Conservation (phyloP, 2,797 vertebrate genomes). For the Aselliscus stoliczkanus region DNA sequence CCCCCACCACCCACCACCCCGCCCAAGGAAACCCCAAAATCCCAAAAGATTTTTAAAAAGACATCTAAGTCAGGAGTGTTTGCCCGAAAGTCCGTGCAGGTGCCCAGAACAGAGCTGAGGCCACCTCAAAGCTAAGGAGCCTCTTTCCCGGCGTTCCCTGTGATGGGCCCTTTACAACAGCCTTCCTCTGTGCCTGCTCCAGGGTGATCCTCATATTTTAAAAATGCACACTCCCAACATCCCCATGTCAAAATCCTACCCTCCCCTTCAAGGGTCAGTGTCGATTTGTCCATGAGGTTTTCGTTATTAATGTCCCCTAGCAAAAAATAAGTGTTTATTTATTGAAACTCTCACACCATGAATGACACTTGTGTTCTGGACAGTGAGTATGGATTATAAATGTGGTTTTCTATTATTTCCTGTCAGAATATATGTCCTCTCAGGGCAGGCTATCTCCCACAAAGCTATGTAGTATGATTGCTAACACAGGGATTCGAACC, state of each 20-base stretch:
- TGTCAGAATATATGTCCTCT: background rate
- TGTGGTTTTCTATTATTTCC: background rate
- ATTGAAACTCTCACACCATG: background rate
- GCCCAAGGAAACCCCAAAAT: background rate
- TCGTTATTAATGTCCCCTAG: background rate
- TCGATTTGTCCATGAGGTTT: background rate
- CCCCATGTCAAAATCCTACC: background rate
- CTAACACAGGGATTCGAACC: background rate
- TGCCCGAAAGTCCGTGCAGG: background rate
- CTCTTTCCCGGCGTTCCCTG: background rate
- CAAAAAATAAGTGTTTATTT: background rate
- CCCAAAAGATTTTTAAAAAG: background rate
- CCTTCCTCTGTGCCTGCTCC: background rate
- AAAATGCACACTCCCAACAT: background rate
- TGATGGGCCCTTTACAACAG: background rate
- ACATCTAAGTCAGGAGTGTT: background rate
- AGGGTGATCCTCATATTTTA: background rate
- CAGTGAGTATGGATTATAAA: background rate
- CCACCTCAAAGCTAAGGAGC: background rate
- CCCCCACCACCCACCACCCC: too few species aligned
- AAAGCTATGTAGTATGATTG: background rate
- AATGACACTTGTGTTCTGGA: background rate
- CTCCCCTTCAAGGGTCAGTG: background rate
- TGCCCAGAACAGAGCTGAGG: background rate
- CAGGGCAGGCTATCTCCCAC: background rate